A percentile compares a stretch with the other conserved stretches of the same genome.
Conservation (phyloP, 1,140 invertebrate genomes). For the Gonatopus flavifemur region DNA sequence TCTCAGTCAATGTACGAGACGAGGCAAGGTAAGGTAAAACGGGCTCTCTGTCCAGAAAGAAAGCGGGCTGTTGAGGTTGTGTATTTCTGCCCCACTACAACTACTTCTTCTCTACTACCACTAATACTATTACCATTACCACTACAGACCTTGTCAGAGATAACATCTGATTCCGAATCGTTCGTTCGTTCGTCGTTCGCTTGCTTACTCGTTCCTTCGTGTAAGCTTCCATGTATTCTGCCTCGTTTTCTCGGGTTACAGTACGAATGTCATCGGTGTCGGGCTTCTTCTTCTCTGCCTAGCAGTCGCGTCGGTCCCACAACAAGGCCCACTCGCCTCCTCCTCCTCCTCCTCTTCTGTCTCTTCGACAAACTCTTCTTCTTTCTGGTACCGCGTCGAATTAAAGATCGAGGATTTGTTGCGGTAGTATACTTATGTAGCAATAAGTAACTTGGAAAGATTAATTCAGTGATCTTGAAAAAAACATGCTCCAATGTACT, state of each 20-base stretch:
- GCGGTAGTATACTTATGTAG: too few relatives aligned
- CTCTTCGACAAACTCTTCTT: slow-evolving; percentile 6
- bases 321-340: slow-evolving; percentile 10
- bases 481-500: too few relatives aligned
- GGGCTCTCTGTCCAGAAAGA: slow-evolving; percentile 18
- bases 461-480: too few relatives aligned
- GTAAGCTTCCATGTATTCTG: slow-evolving; percentile 39
- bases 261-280: slow-evolving; percentile 38
- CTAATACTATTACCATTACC: too few relatives aligned
- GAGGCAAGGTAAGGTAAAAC: slow-evolving; percentile 39
- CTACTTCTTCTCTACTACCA: neutral
- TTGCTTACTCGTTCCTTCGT: slow-evolving; percentile 19
- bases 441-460: slow-evolving; percentile 3
- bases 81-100: slow-evolving; percentile 16
- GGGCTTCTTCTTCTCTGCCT: slow-evolving; percentile 32
- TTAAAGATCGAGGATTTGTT: slow-evolving; percentile 28
- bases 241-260: slow-evolving; percentile 33
- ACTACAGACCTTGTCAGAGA: slow-evolving; percentile 46
- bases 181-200: slow-evolving; percentile 32
- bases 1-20: too few relatives aligned
- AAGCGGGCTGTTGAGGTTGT: slow-evolving; percentile 12
- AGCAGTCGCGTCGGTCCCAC: too few relatives aligned
- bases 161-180: slow-evolving; percentile 56
- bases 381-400: slow-evolving; percentile 29
- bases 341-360: neutral